A percentile compares a stretch with the other conserved stretches of the same genome.
phyloP scores from a whole-genome alignment of 2,888 invertebrate species.

The Pseudanteris insignis region DNA sequence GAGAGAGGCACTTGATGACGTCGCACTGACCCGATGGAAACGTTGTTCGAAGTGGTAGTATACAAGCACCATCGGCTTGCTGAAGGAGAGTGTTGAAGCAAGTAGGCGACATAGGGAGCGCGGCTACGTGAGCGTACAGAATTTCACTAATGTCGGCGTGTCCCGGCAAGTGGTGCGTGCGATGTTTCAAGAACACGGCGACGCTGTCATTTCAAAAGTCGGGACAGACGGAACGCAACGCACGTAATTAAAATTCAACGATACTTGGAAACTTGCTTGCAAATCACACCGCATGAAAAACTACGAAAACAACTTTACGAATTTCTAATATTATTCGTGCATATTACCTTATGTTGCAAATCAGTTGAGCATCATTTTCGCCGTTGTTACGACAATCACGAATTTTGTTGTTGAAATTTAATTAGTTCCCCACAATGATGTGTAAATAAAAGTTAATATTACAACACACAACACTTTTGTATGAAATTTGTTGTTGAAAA shows the following conservation, averaged over 20 bases:
- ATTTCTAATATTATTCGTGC: too few relatives aligned
- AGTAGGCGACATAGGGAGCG: conserved; percentile 18
- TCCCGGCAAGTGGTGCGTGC: conserved; percentile 30
- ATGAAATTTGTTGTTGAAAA: too few relatives aligned
- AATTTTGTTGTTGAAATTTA: too few relatives aligned
- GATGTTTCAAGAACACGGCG: conserved; percentile 15
- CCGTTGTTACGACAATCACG: too few relatives aligned
- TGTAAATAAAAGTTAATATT: too few relatives aligned
- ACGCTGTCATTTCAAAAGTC: conserved; percentile 17
- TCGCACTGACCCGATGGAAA: conserved; percentile 26
- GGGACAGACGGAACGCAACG: conserved; percentile 9
- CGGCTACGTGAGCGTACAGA: conserved; percentile 31
- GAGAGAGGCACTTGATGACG: conserved; percentile 10
- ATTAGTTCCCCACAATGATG: too few relatives aligned
- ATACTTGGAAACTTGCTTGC: too few relatives aligned
- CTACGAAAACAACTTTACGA: too few relatives aligned
- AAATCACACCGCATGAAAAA: too few relatives aligned
- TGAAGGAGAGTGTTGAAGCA: conserved; percentile 11
- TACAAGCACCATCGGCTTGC: conserved; percentile 30
- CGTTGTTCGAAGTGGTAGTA: conserved; percentile 17
- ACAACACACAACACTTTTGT: too few relatives aligned
- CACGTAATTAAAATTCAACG: conserved; percentile 29
- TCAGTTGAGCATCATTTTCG: too few relatives aligned
- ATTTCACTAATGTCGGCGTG: conserved; percentile 20
- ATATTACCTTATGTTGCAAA: too few relatives aligned